These are phyloP conservation scores for Tetrapedia diversipes DNA, from an alignment of 2,888 invertebrate species.

Conservation along the genomic window DNA sequence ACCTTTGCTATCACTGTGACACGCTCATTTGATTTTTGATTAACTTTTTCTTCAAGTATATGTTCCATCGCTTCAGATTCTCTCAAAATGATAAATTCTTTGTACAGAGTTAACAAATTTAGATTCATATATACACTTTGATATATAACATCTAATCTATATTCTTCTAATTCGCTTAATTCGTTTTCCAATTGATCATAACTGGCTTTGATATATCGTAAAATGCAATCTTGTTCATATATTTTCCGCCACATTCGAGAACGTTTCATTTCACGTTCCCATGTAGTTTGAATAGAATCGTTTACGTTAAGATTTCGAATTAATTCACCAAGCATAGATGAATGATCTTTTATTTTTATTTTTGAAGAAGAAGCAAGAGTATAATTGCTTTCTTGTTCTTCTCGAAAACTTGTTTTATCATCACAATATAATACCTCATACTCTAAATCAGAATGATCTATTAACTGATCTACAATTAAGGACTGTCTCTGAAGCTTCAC, in stretches of 20 bases:
- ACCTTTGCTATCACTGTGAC: constrained; percentile 65
- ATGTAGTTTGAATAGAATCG: constrained; percentile 82
- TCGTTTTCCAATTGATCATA: constrained; percentile 88
- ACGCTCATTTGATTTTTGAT: constrained; percentile 84
- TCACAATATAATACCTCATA: constrained; percentile 75
- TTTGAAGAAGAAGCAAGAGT: constrained; percentile 34
- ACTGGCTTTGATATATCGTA: constrained; percentile 85
- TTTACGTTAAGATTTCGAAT: constrained; percentile 54
- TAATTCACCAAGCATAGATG: constrained; percentile 42
- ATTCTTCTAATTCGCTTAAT: constrained; percentile 84
- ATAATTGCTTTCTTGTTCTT: constrained; percentile 53
- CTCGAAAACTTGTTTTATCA: constrained; percentile 54
- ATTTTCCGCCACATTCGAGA: constrained; percentile 84
- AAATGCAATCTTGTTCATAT: constrained; percentile 87
- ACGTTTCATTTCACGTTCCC: constrained; percentile 85
- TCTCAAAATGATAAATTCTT: constrained; percentile 89
- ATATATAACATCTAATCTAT: constrained; percentile 86
- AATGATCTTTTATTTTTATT: constrained; percentile 62
- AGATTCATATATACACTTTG: constrained; percentile 86
- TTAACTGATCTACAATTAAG: constrained; percentile 25
- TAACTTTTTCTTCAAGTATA: constrained; percentile 85
- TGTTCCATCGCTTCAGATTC: constrained; percentile 90
- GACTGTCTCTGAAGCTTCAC: constrained; percentile 66
- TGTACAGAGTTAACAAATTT: constrained; percentile 87
- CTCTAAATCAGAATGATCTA: constrained; percentile 70